Conservation (phyloP, 1,140 invertebrate species). For the Panagrolaimus sp. region DNA sequence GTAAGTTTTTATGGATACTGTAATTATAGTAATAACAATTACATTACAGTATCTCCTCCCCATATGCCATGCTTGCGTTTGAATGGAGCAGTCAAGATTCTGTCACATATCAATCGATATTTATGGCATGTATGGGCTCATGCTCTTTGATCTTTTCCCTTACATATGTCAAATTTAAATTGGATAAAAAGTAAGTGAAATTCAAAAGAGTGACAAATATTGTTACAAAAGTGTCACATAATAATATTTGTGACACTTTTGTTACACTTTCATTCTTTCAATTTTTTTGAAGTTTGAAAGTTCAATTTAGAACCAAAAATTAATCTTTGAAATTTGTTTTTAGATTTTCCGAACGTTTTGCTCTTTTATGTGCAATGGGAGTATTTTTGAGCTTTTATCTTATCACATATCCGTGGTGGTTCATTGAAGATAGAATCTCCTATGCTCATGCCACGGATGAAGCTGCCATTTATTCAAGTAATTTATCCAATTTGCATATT, state of each 20-base stretch:
- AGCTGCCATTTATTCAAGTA: conserved; percentile 14
- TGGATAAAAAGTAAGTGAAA: background rate
- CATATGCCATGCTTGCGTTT: conserved; percentile 28
- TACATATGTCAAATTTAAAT: conserved; percentile 11
- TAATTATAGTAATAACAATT: no score
- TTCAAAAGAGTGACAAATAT: no score
- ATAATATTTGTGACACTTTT: no score
- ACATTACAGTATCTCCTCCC: conserved; percentile 16
- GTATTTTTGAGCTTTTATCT: conserved; percentile 11
- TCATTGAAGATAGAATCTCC: background rate
- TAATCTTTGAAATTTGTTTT: background rate
- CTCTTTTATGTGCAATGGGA: background rate
- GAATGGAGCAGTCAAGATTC: conserved; percentile 20
- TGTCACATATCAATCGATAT: conserved; percentile 20
- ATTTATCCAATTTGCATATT: background rate
- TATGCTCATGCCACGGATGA: conserved; percentile 5
- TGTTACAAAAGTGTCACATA: no score
- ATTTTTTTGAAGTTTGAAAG: background rate
- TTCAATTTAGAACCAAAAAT: background rate
- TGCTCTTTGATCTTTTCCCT: background rate
- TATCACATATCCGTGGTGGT: conserved; percentile 2
- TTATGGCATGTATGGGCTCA: conserved; percentile 15
- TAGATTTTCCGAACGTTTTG: conserved; percentile 6
- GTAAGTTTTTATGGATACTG: conserved; percentile 11
- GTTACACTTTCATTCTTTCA: no score